Evolutionary conservation across 2,888 invertebrate genomes (phyloP), one percentile per base, ranked within the genome.

Genomic region (Sycophila texana): DNA sequence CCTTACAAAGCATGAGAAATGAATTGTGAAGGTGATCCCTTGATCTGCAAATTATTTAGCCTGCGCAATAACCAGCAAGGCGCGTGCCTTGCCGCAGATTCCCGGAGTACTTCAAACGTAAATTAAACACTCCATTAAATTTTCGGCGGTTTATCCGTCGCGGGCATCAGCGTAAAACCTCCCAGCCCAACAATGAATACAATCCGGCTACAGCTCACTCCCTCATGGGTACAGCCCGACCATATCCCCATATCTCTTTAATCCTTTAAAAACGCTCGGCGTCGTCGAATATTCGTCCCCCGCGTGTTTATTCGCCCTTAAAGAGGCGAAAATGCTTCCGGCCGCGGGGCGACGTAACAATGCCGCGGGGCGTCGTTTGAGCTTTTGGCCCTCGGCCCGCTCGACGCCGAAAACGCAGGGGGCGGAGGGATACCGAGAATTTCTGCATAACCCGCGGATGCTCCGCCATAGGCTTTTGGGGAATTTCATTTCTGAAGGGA

Each of bases 321-420:
- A 85, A 84, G 83, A 85, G 84, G 83, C 82, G 85, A 86, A 87
- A 87, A 87, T 85, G 85, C 83, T 85, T 86, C 84, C 84, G 79
- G 82, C 74, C 78, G 81, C 68, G 58, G 79, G 77, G 66, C 84
- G 22, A 16, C 20, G 47, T 71, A 75, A 75, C 72, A 79, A 79
- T 79, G 72, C 71, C 71, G 72, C 53, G 47, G 67, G 71, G 67
- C 75, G 77, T 71, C 68, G 67, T 74, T 74, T 67, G 79, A 76
- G 75, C 80, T 80, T 63, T 80, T 76, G 76, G 79, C 79, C 53
- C 74, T 73, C 60, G 70, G 67, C 73, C 70, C 63, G 58, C 22
- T 7, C 13, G 61, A 55, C 51, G n/a, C 22, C 16, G 10, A 53
- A 58, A 68, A 65, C 55, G 26, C 26, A 3, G 26, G 39, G 39